Percentiles rank a stretch among this genome's conserved stretches.
phyloP scores from a whole-genome alignment of 2,113 vertebrate genomes.

The Meles meles region DNA sequence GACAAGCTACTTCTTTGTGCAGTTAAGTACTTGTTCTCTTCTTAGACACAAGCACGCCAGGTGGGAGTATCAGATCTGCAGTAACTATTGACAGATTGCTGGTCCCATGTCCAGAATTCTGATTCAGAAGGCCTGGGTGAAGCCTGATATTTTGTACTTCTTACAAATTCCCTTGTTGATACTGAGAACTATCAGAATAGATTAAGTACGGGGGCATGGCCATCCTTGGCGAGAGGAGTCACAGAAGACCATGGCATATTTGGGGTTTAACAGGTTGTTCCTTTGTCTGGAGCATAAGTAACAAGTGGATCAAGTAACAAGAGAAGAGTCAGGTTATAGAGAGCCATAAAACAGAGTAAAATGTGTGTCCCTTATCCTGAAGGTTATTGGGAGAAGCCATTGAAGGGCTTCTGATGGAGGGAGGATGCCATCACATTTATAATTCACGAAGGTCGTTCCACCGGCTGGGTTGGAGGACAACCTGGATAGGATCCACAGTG shows the following conservation, averaged over 20 bases:
- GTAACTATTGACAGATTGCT: neutral
- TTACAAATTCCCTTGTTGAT: neutral
- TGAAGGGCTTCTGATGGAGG: neutral
- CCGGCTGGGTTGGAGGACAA: neutral
- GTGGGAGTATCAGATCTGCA: neutral
- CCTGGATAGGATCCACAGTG: fast-evolving
- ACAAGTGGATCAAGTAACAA: neutral
- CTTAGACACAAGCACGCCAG: neutral
- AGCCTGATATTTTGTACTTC: neutral
- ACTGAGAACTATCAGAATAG: neutral
- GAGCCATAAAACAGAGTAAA: neutral
- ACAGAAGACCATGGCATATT: neutral
- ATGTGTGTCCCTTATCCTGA: neutral
- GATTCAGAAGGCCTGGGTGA: neutral
- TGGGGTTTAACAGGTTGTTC: too few relatives aligned
- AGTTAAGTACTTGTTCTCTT: neutral
- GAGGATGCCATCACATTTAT: neutral
- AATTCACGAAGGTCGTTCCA: neutral
- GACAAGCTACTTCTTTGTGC: neutral
- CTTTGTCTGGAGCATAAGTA: neutral
- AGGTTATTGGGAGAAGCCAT: neutral
- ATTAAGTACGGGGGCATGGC: too few relatives aligned
- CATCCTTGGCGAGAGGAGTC: neutral
- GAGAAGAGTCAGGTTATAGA: neutral
- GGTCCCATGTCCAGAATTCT: neutral